phyloP scores from a whole-genome alignment of 2,797 vertebrate species.

The Sebastes itinus region DNA sequence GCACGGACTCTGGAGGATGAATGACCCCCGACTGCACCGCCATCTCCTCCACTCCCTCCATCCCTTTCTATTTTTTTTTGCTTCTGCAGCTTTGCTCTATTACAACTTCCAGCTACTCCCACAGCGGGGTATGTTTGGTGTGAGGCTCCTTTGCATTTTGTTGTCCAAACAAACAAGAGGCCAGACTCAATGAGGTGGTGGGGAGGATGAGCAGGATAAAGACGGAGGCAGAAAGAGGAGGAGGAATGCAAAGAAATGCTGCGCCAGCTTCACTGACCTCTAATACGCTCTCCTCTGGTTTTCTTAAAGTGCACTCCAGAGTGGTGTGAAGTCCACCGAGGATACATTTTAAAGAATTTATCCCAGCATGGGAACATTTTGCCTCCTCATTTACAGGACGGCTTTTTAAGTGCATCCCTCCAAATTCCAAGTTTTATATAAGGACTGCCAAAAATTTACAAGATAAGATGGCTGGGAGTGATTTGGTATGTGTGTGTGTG shows the following conservation, averaged over 20 bases:
- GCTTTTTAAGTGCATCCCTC: slow-evolving; percentile 40
- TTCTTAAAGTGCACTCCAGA: slow-evolving; percentile 17
- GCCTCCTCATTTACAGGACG: slow-evolving; percentile 41
- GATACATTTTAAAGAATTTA: slow-evolving; percentile 37
- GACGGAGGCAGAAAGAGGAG: slow-evolving; percentile 1
- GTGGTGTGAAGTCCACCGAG: slow-evolving; percentile 40
- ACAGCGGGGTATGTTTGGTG: slow-evolving; percentile 30
- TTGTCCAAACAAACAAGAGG: slow-evolving; percentile 30
- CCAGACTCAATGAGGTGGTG: not conserved
- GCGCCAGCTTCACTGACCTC: slow-evolving; percentile 13
- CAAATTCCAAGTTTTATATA: slow-evolving; percentile 60
- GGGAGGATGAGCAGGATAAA: slow-evolving; percentile 20
- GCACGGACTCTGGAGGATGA: not conserved
- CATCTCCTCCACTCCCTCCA: not conserved
- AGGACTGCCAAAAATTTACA: slow-evolving; percentile 61
- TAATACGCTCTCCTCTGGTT: not conserved
- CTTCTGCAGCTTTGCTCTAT: slow-evolving; percentile 9
- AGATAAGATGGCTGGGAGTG: slow-evolving; percentile 65
- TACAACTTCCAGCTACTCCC: slow-evolving; percentile 31
- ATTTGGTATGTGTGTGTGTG: slow-evolving; percentile 37
- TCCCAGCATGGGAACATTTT: slow-evolving; percentile 54
- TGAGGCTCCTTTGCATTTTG: slow-evolving; percentile 5
- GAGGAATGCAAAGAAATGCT: slow-evolving; percentile 23
- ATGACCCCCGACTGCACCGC: slow-evolving; percentile 1
- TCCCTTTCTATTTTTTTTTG: not conserved